Evolutionary conservation across 2,113 vertebrate species (phyloP).

Genomic region (Physeter macrocephalus): DNA sequence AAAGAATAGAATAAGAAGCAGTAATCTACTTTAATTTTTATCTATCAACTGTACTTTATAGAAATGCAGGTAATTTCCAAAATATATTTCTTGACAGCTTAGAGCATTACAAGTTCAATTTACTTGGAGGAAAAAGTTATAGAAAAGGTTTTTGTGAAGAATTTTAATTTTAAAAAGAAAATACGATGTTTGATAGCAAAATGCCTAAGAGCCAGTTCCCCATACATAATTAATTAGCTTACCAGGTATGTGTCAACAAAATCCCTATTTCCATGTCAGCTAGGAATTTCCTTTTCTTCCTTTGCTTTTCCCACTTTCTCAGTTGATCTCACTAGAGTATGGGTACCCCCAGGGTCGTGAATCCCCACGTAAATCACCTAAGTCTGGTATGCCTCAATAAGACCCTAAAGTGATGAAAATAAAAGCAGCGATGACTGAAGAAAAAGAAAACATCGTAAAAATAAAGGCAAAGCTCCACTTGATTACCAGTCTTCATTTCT

Average conservation of each 20-base stretch:
- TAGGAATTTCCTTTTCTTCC: neutral
- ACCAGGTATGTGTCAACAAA: neutral
- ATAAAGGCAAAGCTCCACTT: neutral
- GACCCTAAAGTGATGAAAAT: neutral
- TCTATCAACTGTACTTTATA: neutral
- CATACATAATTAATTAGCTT: neutral
- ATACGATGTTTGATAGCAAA: slow-evolving; percentile 14
- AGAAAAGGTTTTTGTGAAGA: slow-evolving; percentile 25
- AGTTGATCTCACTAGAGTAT: neutral
- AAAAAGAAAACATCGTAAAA: neutral
- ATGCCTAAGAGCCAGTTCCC: neutral
- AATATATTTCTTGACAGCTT: slow-evolving; percentile 37
- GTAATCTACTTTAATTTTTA: slow-evolving; percentile 30
- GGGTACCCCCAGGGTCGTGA: neutral
- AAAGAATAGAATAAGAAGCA: neutral
- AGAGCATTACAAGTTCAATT: slow-evolving; percentile 51
- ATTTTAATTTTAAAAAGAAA: slow-evolving; percentile 50
- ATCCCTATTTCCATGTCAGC: neutral
- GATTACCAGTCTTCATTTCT: neutral
- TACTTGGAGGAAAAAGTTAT: slow-evolving; percentile 27
- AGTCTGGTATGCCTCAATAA: neutral
- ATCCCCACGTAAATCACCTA: neutral
- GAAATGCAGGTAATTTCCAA: slow-evolving; percentile 39
- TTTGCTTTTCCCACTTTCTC: neutral
- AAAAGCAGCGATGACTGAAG: neutral